Evolutionary conservation across 2,797 vertebrate species (phyloP).

Genomic region (Tamandua tetradactyla): DNA sequence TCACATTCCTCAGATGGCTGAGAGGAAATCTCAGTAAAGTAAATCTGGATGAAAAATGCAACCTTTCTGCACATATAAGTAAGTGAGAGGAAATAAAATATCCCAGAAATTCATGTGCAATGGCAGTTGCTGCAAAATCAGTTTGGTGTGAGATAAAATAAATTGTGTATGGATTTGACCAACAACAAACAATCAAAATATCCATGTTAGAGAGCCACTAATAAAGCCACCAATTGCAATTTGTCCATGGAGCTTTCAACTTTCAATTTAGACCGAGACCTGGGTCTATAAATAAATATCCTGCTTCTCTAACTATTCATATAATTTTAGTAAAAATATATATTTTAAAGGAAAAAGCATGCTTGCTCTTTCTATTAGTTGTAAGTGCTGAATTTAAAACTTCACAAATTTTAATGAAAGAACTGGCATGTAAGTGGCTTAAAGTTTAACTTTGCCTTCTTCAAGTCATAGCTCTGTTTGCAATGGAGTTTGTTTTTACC

Average conservation of each 20-base stretch:
- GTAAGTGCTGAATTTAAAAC: not conserved
- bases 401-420: not conserved
- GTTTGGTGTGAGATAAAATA: not conserved
- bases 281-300: not conserved
- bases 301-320: not conserved
- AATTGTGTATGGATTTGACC: not conserved
- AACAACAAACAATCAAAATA: not conserved
- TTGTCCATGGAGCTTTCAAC: not conserved
- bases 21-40: not conserved
- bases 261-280: not conserved
- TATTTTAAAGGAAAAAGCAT: not conserved
- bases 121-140: not conserved
- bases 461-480: not conserved
- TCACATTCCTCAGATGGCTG: not conserved
- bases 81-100: not conserved
- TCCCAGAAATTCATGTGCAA: not conserved
- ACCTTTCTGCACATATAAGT: not conserved
- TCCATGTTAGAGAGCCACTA: not conserved
- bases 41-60: not conserved
- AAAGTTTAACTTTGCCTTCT: not conserved
- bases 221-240: not conserved
- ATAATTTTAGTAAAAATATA: not conserved
- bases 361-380: not conserved
- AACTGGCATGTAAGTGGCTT: not conserved
- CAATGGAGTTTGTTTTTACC: not conserved